Evolutionary conservation across 2,797 vertebrate genomes (phyloP), one percentile per base, ranked within the genome.

Genomic region (Dendrocincla fuliginosa): DNA sequence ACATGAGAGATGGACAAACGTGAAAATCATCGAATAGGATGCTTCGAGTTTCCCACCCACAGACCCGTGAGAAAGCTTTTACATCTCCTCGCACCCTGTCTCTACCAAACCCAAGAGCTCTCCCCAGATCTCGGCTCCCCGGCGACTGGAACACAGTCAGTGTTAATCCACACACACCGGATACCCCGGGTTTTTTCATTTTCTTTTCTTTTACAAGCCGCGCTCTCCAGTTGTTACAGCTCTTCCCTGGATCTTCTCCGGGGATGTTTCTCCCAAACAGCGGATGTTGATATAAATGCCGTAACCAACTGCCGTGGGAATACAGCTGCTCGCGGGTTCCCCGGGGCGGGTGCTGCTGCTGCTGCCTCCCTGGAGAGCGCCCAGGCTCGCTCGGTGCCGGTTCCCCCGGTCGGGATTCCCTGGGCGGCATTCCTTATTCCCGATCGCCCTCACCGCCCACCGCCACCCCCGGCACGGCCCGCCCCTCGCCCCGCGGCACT

Each of bases 391-490:
- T n/a, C 32, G 5, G 4, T n/a, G 32, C 44, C 44, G 19, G 10
- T 22, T 22, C 42, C 19, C 42, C 42, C 5, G 42, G 42, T 10
- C 18, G 42, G 42, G 42, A 19, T 19, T 44, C 44, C 18, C 44
- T 18, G 42, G 42, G 17, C 41, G 16, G 41, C 6, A 17, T 42
- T 42, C 41, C 41, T 13, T 41, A 46, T 22, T 11, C 44, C 44
- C 44, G 3, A 11, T 20, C 44, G 35, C 44, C 42, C 42, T 44
- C 20, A 0, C 14, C 3, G 14, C 49, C 33, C 33, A 2, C 30
- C 6, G 6, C 57, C 6, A 0, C 11, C 20, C 13, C 7, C 11
- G 6, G n/a, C 32, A 13, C 32, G 5, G 35, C n/a, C 49, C 35
- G 1, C 2, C 46, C 44, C 20, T 46, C 8, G n/a, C n/a, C 56